phyloP scores from a whole-genome alignment of 64 coral and sea anemone genomes.

The Montipora cactus region DNA sequence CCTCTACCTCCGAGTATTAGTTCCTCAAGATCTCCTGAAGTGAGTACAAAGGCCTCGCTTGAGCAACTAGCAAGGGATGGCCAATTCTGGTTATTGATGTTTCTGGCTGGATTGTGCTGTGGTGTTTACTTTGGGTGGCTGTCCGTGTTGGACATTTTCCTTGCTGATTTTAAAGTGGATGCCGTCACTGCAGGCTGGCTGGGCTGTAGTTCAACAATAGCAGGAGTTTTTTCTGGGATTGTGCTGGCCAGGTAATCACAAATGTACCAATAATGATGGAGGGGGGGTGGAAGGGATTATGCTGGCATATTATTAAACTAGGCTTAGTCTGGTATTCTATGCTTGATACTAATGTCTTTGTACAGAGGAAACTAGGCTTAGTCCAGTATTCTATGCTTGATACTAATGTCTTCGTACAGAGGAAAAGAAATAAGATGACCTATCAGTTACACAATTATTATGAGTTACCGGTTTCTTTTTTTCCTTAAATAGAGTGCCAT shows the following conservation, averaged over 20 bases:
- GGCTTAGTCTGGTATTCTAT: too few species aligned
- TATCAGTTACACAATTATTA: too few species aligned
- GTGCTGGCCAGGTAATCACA: conserved; percentile 71
- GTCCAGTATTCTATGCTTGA: too few species aligned
- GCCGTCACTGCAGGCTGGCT: conserved; percentile 76
- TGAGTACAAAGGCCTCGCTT: conserved; percentile 16
- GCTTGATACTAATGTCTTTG: too few species aligned
- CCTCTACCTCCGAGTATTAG: conserved; percentile 66
- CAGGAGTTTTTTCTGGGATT: conserved; percentile 77
- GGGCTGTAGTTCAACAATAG: conserved; percentile 64
- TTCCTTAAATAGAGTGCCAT: too few species aligned
- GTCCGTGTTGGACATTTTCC: conserved; percentile 62
- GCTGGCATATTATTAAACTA: too few species aligned
- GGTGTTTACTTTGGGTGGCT: conserved; percentile 83
- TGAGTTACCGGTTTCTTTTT: too few species aligned
- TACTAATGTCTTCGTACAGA: too few species aligned
- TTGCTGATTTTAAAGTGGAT: conserved; percentile 73
- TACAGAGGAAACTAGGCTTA: too few species aligned
- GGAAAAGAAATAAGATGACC: too few species aligned
- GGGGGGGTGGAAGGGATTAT: too few species aligned
- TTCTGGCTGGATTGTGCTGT: conserved; percentile 58
- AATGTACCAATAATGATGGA: neutral
- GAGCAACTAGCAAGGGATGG: conserved; percentile 1
- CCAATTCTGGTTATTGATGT: conserved; percentile 44
- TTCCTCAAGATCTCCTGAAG: neutral